Percentiles rank a stretch among this genome's conserved stretches.
Evolutionary conservation across 2,888 invertebrate genomes (phyloP).

Genomic region (Ichneumoninae sp.): DNA sequence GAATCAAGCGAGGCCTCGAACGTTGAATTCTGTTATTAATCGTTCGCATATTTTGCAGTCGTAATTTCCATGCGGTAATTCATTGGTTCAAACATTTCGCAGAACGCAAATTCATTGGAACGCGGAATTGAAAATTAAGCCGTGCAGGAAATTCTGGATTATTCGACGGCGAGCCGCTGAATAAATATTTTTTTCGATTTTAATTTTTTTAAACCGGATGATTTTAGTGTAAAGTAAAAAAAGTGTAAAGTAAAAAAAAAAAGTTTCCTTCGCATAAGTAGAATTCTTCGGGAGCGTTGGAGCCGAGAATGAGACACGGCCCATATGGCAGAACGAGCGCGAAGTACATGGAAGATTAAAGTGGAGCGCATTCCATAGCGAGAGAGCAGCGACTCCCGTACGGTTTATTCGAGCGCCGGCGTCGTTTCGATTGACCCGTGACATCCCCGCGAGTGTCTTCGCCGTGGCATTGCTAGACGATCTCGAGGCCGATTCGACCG

Average conservation of each 20-base stretch:
- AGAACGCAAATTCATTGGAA: background rate
- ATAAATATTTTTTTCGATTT: no score
- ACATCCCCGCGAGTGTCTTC: constrained; percentile 61
- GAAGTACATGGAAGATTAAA: constrained; percentile 46
- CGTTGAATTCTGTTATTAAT: background rate
- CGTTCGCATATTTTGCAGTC: background rate
- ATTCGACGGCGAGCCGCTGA: no score
- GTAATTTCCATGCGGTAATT: background rate
- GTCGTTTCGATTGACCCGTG: constrained; percentile 69
- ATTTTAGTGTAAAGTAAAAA: no score
- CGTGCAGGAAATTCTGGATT: no score
- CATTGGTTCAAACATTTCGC: background rate
- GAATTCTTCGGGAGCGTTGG: background rate
- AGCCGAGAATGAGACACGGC: constrained; percentile 40
- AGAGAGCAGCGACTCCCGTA: constrained; percentile 19
- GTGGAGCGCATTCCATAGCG: constrained; percentile 66
- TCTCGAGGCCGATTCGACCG: constrained; percentile 60
- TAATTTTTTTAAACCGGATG: no score
- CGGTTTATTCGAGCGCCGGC: constrained; percentile 62
- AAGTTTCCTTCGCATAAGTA: no score
- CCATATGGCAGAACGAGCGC: background rate
- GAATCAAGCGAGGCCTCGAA: background rate
- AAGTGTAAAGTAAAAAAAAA: no score
- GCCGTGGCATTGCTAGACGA: constrained; percentile 57
- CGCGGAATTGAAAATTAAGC: no score